phyloP scores from a whole-genome alignment of 2,797 vertebrate genomes.

The Poecilia wingei region DNA sequence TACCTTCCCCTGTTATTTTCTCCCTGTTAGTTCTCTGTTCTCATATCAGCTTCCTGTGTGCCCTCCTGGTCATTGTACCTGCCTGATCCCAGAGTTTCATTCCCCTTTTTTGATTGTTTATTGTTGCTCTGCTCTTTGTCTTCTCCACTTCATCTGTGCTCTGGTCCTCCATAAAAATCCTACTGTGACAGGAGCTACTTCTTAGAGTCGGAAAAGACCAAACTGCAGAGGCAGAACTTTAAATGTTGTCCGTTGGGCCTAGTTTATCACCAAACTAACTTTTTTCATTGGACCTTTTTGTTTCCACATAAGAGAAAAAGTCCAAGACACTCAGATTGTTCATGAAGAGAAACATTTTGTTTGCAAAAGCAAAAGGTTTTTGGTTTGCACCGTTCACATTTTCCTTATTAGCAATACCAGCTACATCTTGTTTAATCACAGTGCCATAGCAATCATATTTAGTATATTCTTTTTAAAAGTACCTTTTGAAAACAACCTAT shows the following conservation, averaged over 20 bases:
- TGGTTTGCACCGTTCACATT: background rate
- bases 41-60: background rate
- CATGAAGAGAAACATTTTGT: background rate
- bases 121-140: background rate
- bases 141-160: background rate
- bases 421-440: slow-evolving; percentile 33
- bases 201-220: background rate
- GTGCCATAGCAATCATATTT: slow-evolving; percentile 2
- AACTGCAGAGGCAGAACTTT: background rate
- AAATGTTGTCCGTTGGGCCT: background rate
- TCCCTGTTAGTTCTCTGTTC: background rate
- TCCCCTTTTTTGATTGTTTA: background rate
- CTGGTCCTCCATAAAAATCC: no score
- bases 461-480: background rate
- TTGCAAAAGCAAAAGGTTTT: slow-evolving; percentile 10
- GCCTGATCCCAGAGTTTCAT: no score
- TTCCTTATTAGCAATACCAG: slow-evolving; percentile 39
- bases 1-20: background rate
- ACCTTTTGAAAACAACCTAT: background rate
- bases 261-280: background rate
- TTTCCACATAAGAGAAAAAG: background rate
- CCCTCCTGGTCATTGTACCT: background rate
- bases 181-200: background rate
- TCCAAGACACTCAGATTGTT: background rate
- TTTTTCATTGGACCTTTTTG: background rate